Evolutionary conservation across 2,888 invertebrate species (phyloP).

Genomic region (Acleris literana): DNA sequence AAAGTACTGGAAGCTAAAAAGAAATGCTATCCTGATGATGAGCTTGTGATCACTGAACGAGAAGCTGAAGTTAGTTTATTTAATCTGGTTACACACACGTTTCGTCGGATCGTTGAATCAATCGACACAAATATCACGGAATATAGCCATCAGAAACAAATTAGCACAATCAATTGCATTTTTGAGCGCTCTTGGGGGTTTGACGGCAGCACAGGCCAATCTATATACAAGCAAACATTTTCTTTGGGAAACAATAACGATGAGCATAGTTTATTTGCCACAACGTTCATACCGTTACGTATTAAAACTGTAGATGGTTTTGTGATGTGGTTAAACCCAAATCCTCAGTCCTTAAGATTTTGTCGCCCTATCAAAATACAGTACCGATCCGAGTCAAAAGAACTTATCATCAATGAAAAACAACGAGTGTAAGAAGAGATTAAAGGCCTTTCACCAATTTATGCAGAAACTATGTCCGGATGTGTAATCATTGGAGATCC

Average conservation of each 20-base stretch:
- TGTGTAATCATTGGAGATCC: neutral
- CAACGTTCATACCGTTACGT: conserved; percentile 7
- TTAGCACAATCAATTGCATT: conserved; percentile 9
- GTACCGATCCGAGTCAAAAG: conserved; percentile 3
- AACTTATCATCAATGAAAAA: conserved; percentile 6
- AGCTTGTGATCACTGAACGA: conserved; percentile 20
- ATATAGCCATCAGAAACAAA: conserved; percentile 5
- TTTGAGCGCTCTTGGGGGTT: conserved; percentile 15
- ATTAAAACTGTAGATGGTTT: conserved; percentile 8
- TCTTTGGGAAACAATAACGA: conserved; percentile 1
- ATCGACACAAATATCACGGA: neutral
- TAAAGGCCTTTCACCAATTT: neutral
- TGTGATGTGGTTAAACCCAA: conserved; percentile 9
- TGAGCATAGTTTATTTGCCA: conserved; percentile 13
- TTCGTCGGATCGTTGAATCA: conserved; percentile 20
- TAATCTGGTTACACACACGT: conserved; percentile 30
- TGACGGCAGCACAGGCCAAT: conserved; percentile 16
- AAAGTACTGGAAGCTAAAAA: too few species aligned
- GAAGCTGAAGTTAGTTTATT: conserved; percentile 29
- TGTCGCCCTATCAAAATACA: conserved; percentile 12
- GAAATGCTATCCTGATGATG: conserved; percentile 32
- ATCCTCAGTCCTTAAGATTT: conserved; percentile 9
- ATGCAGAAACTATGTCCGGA: neutral
- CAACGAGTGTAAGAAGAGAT: conserved; percentile 7
- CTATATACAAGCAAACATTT: conserved; percentile 5